Conservation (phyloP, 2,888 invertebrate species). For the Nemapogon koenigi region DNA sequence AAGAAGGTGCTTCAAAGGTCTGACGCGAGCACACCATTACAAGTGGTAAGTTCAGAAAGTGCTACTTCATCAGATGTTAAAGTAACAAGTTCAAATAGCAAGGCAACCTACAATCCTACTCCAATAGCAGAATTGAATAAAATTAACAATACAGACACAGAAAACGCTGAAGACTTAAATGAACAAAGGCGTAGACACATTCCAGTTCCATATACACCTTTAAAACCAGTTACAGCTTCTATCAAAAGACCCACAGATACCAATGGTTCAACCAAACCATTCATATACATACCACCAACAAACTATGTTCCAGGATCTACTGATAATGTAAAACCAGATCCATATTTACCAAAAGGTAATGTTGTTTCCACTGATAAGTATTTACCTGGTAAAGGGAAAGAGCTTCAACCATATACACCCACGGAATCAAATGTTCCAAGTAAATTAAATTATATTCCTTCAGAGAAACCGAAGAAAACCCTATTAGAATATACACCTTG, state of each 20-base stretch:
- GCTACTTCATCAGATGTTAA: not conserved
- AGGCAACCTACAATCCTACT: constrained; percentile 68
- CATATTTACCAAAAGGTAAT: constrained; percentile 45
- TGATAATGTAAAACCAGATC: constrained; percentile 37
- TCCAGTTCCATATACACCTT: constrained; percentile 58
- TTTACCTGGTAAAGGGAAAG: constrained; percentile 41
- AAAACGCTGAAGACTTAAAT: constrained; percentile 31
- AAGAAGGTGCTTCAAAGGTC: constrained; percentile 60
- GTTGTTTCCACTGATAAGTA: constrained; percentile 42
- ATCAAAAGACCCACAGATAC: constrained; percentile 38
- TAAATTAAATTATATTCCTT: constrained; percentile 48
- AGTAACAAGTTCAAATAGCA: constrained; percentile 36
- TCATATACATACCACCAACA: constrained; percentile 45
- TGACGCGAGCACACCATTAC: not conserved
- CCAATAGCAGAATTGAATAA: constrained; percentile 68
- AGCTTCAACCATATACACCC: constrained; percentile 43
- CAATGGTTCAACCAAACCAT: constrained; percentile 42
- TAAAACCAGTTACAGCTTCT: constrained; percentile 43
- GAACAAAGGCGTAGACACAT: constrained; percentile 52
- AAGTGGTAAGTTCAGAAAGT: not conserved
- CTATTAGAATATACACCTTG: constrained; percentile 51
- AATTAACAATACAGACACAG: constrained; percentile 35
- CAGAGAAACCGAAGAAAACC: constrained; percentile 42
- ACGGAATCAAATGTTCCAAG: constrained; percentile 22
- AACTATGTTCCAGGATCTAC: constrained; percentile 46